Evolutionary conservation across 2,888 invertebrate genomes (phyloP).

Genomic region (Euplagia quadripunctaria): DNA sequence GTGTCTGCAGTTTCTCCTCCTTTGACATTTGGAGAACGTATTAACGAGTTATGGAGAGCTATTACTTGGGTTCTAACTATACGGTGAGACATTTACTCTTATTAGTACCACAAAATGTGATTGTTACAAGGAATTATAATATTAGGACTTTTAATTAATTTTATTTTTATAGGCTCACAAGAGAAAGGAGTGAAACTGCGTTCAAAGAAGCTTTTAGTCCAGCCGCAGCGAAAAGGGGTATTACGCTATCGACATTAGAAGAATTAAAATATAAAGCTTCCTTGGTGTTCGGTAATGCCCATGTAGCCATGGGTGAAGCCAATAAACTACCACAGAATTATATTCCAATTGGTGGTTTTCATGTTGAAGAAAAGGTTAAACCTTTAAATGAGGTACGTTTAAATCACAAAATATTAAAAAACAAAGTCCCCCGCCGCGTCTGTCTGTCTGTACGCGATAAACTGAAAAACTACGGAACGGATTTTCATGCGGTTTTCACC

Average conservation of each 20-base stretch:
- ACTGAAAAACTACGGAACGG: too few relatives aligned
- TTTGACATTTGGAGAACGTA: conserved; percentile 53
- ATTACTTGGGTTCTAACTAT: too few relatives aligned
- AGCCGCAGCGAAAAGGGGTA: conserved; percentile 51
- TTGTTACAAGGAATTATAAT: too few relatives aligned
- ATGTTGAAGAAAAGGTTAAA: conserved; percentile 59
- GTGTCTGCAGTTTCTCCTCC: conserved; percentile 47
- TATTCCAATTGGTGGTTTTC: conserved; percentile 68
- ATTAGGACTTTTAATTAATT: too few relatives aligned
- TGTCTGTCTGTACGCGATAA: too few relatives aligned
- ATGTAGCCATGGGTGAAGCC: conserved; percentile 61
- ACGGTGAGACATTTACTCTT: too few relatives aligned
- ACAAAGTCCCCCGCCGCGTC: too few relatives aligned
- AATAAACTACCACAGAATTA: conserved; percentile 66
- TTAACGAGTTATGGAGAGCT: conserved; percentile 45
- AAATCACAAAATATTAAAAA: too few relatives aligned
- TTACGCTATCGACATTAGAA: conserved; percentile 53
- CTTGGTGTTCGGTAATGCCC: conserved; percentile 70
- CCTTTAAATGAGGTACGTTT: conserved; percentile 66
- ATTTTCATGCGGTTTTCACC: too few relatives aligned
- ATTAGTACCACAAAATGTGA: too few relatives aligned
- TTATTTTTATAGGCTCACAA: conserved; percentile 24
- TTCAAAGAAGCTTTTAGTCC: conserved; percentile 35
- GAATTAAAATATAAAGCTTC: conserved; percentile 64
- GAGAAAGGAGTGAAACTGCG: conserved; percentile 31